Evolutionary conservation across 2,113 vertebrate genomes (phyloP).

Genomic region (Charina bottae): DNA sequence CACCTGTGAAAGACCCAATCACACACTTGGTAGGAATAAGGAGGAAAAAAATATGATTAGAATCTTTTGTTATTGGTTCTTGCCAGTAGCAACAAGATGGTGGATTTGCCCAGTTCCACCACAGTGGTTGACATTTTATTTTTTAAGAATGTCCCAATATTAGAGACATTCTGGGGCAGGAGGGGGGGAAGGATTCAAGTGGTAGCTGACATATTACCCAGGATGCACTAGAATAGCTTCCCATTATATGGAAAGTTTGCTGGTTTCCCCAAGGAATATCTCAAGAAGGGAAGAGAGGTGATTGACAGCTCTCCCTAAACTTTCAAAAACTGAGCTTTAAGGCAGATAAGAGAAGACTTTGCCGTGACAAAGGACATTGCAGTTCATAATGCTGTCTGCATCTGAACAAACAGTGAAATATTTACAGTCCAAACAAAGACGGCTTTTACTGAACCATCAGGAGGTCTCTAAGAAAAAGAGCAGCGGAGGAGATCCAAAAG

Average conservation of each 20-base stretch:
- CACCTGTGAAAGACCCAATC: too few relatives aligned
- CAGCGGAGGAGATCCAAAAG: neutral
- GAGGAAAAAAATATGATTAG: too few relatives aligned
- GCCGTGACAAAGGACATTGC: neutral
- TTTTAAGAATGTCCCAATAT: neutral
- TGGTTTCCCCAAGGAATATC: neutral
- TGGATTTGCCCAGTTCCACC: too few relatives aligned
- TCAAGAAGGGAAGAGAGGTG: neutral
- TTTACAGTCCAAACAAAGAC: constrained; percentile 15
- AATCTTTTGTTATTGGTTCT: too few relatives aligned
- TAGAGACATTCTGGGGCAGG: too few relatives aligned
- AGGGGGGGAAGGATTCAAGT: too few relatives aligned
- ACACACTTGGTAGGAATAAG: too few relatives aligned
- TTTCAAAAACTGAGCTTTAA: constrained; percentile 6
- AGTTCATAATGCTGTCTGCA: neutral
- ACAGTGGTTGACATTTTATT: too few relatives aligned
- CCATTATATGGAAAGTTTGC: neutral
- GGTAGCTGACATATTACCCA: too few relatives aligned
- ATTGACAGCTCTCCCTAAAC: constrained; percentile 22
- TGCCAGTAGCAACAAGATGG: too few relatives aligned
- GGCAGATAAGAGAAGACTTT: neutral
- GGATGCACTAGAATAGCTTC: neutral
- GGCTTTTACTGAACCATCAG: neutral
- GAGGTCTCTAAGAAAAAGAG: neutral
- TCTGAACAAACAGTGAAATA: constrained; percentile 24